phyloP scores from a whole-genome alignment of 2,113 vertebrate genomes.

The Riparia riparia region DNA sequence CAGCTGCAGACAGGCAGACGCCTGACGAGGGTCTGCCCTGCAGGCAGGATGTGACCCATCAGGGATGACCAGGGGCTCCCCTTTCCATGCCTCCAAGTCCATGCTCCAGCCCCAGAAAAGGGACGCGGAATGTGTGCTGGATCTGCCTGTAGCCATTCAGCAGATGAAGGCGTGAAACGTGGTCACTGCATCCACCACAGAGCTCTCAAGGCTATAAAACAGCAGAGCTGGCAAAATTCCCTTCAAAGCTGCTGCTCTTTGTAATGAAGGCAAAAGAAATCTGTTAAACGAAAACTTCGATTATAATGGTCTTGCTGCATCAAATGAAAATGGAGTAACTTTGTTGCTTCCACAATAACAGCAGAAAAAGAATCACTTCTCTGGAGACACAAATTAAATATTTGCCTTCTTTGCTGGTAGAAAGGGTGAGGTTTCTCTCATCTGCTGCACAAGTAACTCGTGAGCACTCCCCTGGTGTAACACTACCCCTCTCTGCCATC shows the following conservation, averaged over 20 bases:
- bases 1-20: conserved; percentile 47
- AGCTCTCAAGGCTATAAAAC: not conserved
- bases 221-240: not conserved
- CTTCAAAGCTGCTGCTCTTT: not conserved
- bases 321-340: conserved; percentile 8
- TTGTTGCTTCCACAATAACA: conserved; percentile 9
- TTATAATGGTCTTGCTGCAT: conserved; percentile 1
- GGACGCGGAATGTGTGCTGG: not conserved
- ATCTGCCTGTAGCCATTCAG: not conserved
- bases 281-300: not conserved
- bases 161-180: not conserved
- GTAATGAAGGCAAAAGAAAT: not conserved
- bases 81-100: not conserved
- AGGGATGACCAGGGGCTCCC: not conserved
- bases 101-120: not conserved
- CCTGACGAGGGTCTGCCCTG: not conserved
- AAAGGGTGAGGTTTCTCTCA: conserved; percentile 63
- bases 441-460: not conserved
- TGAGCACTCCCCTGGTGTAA: not conserved
- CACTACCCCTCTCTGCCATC: conserved; percentile 20
- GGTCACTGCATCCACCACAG: not conserved
- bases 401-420: conserved; percentile 43
- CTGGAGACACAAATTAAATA: conserved; percentile 51
- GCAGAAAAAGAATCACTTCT: not conserved
- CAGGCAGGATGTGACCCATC: not conserved